Evolutionary conservation across 1,140 invertebrate genomes (phyloP).

Genomic region (Halesus radiatus): DNA sequence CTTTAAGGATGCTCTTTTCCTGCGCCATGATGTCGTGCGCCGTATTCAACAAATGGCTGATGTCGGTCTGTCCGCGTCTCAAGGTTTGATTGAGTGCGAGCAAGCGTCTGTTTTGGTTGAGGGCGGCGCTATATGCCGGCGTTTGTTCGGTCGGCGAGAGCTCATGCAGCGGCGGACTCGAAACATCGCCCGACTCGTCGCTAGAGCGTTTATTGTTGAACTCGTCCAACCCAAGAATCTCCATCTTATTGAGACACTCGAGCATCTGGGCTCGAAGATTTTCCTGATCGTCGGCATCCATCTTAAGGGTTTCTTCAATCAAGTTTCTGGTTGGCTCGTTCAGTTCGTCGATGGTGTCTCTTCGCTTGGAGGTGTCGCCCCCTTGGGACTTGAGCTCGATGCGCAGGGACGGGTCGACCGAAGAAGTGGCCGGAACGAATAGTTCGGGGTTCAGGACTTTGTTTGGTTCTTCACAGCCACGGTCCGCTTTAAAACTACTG

Average conservation of each 20-base stretch:
- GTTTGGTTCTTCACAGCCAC: too few relatives aligned
- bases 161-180: constrained; percentile 20
- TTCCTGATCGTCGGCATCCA: neutral
- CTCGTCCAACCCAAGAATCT: neutral
- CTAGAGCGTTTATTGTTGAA: neutral
- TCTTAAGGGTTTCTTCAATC: neutral
- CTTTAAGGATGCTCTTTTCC: constrained; percentile 25
- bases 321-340: neutral
- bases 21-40: constrained; percentile 24
- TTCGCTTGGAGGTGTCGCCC: neutral
- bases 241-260: constrained; percentile 24
- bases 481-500: too few relatives aligned
- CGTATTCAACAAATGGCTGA: neutral
- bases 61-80: neutral
- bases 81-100: constrained; percentile 14
- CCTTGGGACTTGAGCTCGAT: neutral
- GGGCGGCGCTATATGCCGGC: neutral
- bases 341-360: neutral
- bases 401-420: neutral
- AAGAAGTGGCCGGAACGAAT: neutral
- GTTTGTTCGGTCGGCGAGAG: constrained; percentile 11
- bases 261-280: constrained; percentile 1
- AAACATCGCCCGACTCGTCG: neutral
- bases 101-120: constrained; percentile 16
- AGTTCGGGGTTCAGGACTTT: neutral